phyloP scores from a whole-genome alignment of 2,888 invertebrate genomes.

The Agrotis clavis region DNA sequence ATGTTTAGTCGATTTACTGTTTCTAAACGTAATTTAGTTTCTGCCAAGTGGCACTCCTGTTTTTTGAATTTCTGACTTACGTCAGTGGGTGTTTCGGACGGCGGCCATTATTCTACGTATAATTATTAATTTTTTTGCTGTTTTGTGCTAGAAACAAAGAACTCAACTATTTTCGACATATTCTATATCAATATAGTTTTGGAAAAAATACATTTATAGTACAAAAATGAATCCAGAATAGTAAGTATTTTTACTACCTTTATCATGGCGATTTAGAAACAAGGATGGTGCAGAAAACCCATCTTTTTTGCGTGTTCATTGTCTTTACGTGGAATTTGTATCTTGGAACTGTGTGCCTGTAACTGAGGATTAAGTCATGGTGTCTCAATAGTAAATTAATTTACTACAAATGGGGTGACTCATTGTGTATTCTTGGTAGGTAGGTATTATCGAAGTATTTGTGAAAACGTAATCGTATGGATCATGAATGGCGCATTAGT shows the following conservation, averaged over 20 bases:
- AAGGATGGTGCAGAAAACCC: conserved; percentile 82
- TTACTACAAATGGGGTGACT: conserved; percentile 80
- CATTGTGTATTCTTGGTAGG: conserved; percentile 84
- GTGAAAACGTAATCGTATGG: conserved; percentile 82
- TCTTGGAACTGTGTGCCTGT: conserved; percentile 30
- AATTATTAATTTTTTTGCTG: conserved; percentile 86
- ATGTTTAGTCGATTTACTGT: conserved; percentile 57
- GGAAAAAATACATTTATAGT: conserved; percentile 83
- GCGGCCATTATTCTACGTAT: conserved; percentile 91
- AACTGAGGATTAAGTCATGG: conserved; percentile 28
- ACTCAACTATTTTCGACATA: conserved; percentile 79
- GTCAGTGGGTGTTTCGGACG: conserved; percentile 90
- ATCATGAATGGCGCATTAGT: conserved; percentile 83
- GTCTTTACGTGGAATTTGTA: conserved; percentile 70
- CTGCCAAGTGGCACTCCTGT: conserved; percentile 91
- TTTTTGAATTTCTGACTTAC: conserved; percentile 86
- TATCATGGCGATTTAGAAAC: conserved; percentile 77
- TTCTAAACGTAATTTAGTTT: conserved; percentile 83
- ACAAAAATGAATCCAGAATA: conserved; percentile 95
- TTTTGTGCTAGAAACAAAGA: conserved; percentile 88
- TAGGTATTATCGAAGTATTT: conserved; percentile 80
- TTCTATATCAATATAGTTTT: conserved; percentile 79
- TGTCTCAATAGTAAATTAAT: conserved; percentile 52
- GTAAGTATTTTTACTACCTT: conserved; percentile 92
- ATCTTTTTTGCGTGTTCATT: conserved; percentile 85